These are phyloP conservation scores for Todiramphus chloris DNA, from an alignment of 2,113 vertebrate genomes.

Conservation along the genomic window DNA sequence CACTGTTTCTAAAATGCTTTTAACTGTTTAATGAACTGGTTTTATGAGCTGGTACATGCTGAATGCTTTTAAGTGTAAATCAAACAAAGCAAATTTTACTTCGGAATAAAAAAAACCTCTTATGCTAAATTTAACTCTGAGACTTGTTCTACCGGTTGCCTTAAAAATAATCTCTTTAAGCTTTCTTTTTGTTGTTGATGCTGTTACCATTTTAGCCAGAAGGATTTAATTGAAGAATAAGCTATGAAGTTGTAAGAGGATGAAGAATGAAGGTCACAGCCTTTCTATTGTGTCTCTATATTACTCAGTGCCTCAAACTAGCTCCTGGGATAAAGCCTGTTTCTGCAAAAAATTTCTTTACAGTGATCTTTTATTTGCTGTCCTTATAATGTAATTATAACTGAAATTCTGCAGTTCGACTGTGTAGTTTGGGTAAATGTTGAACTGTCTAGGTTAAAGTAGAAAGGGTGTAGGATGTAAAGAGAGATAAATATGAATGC, in stretches of 20 bases:
- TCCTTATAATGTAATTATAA: constrained; percentile 1
- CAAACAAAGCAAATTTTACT: constrained; percentile 25
- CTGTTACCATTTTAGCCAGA: constrained; percentile 37
- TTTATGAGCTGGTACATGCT: neutral
- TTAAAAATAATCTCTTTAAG: neutral
- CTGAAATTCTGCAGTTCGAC: neutral
- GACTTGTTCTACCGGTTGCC: neutral
- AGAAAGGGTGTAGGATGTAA: neutral
- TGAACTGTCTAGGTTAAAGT: neutral
- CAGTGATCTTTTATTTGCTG: constrained; percentile 55
- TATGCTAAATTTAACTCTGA: constrained; percentile 25
- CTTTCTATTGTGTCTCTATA: constrained; percentile 60
- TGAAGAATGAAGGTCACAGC: constrained; percentile 57
- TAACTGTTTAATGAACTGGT: constrained; percentile 6
- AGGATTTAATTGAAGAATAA: constrained; percentile 67
- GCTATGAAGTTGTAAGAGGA: constrained; percentile 39
- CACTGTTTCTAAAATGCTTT: constrained; percentile 7
- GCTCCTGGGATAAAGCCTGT: constrained; percentile 53
- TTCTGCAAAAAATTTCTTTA: constrained; percentile 56
- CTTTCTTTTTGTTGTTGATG: constrained; percentile 35
- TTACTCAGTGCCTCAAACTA: constrained; percentile 57
- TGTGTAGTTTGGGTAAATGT: neutral
- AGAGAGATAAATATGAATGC: neutral
- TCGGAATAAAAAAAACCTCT: neutral
- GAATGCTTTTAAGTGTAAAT: neutral